A percentile compares a stretch with the other conserved stretches of the same genome.
Conservation (phyloP, 1,140 invertebrate genomes). For the Eupeodes corollae region DNA sequence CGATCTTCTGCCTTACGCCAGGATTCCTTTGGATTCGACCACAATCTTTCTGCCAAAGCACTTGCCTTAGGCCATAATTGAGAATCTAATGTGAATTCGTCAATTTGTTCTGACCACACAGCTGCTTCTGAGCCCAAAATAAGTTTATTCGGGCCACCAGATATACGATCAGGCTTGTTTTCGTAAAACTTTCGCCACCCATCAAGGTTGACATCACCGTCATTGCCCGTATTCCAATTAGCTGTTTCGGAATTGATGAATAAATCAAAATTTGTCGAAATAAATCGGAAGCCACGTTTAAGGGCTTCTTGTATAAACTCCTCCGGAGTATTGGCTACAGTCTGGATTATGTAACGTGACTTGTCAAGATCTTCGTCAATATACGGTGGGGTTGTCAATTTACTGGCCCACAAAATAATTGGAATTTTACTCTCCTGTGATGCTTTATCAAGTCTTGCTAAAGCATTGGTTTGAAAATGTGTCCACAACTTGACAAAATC, state of each 20-base stretch:
- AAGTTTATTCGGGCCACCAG: constrained; percentile 40
- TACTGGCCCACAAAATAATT: constrained; percentile 72
- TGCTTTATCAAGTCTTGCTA: constrained; percentile 46
- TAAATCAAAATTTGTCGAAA: constrained; percentile 74
- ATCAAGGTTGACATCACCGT: constrained; percentile 81
- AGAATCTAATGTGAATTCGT: constrained; percentile 50
- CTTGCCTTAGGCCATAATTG: constrained; percentile 68
- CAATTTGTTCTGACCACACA: constrained; percentile 71
- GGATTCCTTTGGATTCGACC: constrained; percentile 50
- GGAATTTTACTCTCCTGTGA: constrained; percentile 37
- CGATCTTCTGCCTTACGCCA: constrained; percentile 57
- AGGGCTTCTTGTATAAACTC: constrained; percentile 51
- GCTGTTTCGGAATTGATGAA: constrained; percentile 74
- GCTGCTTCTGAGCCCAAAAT: constrained; percentile 65
- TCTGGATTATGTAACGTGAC: constrained; percentile 64
- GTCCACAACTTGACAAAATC: constrained; percentile 67
- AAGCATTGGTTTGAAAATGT: constrained; percentile 57
- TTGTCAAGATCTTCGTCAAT: constrained; percentile 57
- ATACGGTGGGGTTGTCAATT: constrained; percentile 53
- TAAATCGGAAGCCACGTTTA: constrained; percentile 56
- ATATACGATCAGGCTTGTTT: constrained; percentile 54
- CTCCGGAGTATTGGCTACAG: constrained; percentile 60
- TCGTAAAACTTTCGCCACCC: constrained; percentile 78
- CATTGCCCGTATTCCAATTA: constrained; percentile 54
- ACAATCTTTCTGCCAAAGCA: constrained; percentile 68